Conservation (phyloP, 1,140 invertebrate genomes). For the Drosophila repletoides region DNA sequence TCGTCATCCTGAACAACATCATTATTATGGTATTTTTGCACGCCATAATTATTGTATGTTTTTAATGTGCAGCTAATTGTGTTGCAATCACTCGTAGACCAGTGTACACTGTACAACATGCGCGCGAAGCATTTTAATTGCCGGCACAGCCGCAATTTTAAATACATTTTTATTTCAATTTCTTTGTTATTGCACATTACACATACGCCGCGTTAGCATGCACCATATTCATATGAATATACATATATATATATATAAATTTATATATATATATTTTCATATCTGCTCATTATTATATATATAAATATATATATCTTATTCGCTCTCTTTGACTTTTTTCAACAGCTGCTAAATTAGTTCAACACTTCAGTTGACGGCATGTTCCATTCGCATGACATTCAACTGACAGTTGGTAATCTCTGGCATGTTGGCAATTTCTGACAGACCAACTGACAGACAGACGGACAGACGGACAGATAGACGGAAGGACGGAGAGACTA, state of each 20-base stretch:
- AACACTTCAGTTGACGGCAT: slow-evolving; percentile 82
- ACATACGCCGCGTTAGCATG: slow-evolving; percentile 66
- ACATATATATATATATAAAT: no score
- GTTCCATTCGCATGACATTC: slow-evolving; percentile 82
- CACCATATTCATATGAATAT: no score
- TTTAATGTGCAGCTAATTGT: slow-evolving; percentile 82
- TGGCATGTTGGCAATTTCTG: slow-evolving; percentile 82
- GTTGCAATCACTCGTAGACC: slow-evolving; percentile 59
- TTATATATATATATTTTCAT: no score
- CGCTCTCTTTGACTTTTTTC: slow-evolving; percentile 62
- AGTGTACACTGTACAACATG: slow-evolving; percentile 52
- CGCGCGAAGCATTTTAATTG: slow-evolving; percentile 63
- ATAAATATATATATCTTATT: background rate
- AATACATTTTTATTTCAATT: slow-evolving; percentile 51
- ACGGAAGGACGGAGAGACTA: slow-evolving; percentile 26
- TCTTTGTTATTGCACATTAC: slow-evolving; percentile 57
- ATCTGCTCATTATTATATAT: no score
- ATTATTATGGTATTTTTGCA: slow-evolving; percentile 21
- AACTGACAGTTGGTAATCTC: slow-evolving; percentile 82
- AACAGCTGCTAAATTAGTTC: slow-evolving; percentile 83
- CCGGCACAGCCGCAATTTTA: slow-evolving; percentile 48
- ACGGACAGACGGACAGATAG: slow-evolving; percentile 26
- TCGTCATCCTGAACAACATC: background rate
- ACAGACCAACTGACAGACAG: slow-evolving; percentile 59
- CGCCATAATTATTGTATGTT: slow-evolving; percentile 77